Base-by-base conservation (phyloP, 35 echinoderm and acorn worm species). In the Strongylocentrotus purpuratus region DNA sequence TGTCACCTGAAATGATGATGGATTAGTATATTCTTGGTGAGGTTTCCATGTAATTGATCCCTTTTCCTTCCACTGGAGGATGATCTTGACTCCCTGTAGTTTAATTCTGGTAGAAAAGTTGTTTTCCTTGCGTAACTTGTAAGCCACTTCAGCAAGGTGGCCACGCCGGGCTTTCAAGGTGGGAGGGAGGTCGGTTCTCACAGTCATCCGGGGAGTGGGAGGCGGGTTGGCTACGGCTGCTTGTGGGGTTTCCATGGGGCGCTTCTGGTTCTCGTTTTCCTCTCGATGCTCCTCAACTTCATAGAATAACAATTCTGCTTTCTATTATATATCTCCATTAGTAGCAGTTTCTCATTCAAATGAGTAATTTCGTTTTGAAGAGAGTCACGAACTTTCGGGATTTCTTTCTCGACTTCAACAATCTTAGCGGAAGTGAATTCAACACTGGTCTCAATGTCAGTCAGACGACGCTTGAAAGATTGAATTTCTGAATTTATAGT, bases 51-150 rank as follows among this genome's bases (percentile, higher is more conserved):
- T n/a, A n/a, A n/a, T n/a, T n/a, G n/a, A n/a, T n/a, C n/a, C n/a
- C n/a, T n/a, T n/a, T n/a, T n/a, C n/a, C n/a, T n/a, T n/a, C n/a
- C n/a, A n/a, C n/a, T n/a, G n/a, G n/a, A n/a, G n/a, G n/a, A n/a
- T n/a, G n/a, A n/a, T n/a, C n/a, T n/a, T n/a, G n/a, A n/a, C n/a
- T n/a, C n/a, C n/a, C n/a, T n/a, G n/a, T n/a, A n/a, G n/a, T n/a
- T n/a, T n/a, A n/a, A n/a, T n/a, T 86, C 85, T 86, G 4, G 85
- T 86, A 86, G 85, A 86, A 6, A 8, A 25, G 85, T 86, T 86
- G 4, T 86, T 86, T 86, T 86, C 85, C 85, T 86, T 86, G 4
- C 85, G 85, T 25, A 86, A 86, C 85, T 86, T 86, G 85, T 86
- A 86, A 33, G 85, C 85, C 4, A 86, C 22, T 33, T 86, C 85